These are phyloP conservation scores for Mirza zaza DNA, from an alignment of 2,113 vertebrate genomes.

Conservation along the genomic window DNA sequence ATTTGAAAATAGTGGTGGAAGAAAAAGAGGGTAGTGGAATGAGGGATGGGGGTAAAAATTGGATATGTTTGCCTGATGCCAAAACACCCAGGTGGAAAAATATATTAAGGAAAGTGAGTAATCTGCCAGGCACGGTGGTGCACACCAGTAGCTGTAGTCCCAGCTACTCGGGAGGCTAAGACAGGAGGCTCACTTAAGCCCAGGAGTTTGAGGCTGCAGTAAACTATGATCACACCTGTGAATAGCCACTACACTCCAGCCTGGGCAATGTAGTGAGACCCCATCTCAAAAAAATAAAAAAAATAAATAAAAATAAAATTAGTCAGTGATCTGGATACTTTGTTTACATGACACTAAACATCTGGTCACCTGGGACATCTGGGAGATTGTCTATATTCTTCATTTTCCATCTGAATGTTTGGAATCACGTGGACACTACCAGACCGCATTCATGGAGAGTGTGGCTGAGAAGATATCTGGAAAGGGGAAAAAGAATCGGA, in stretches of 20 bases:
- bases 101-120: not conserved
- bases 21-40: not conserved
- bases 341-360: not conserved
- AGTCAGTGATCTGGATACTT: not conserved
- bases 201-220: too few relatives aligned
- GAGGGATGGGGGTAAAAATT: accelerated
- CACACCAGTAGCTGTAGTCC: too few relatives aligned
- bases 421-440: not conserved
- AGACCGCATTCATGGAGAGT: not conserved
- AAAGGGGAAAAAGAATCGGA: not conserved
- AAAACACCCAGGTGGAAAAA: not conserved
- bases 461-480: not conserved
- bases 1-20: not conserved
- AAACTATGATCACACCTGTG: too few relatives aligned
- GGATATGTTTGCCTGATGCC: not conserved
- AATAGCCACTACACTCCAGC: too few relatives aligned
- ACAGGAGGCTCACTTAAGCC: too few relatives aligned
- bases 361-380: not conserved
- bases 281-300: too few relatives aligned
- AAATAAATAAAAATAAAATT: not conserved
- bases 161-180: too few relatives aligned
- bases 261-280: too few relatives aligned
- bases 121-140: too few relatives aligned
- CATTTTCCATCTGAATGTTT: not conserved
- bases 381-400: not conserved